Evolutionary conservation across 2,888 invertebrate genomes (phyloP).

Genomic region (Cataglyphis rosenhaueri): DNA sequence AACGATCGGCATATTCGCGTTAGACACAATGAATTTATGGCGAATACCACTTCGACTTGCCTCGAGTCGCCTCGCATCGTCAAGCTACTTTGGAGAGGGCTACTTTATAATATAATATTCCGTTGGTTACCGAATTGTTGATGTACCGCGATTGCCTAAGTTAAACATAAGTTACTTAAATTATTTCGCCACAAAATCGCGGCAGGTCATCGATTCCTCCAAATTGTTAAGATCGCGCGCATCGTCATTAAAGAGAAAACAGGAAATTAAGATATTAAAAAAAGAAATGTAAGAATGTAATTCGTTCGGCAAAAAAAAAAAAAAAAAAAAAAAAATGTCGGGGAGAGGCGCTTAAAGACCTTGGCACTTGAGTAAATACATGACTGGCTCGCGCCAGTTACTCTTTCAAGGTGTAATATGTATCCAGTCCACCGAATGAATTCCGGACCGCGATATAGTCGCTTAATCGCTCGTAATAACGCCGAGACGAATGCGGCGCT

Average conservation of each 20-base stretch:
- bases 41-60: slow-evolving; percentile 12
- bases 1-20: slow-evolving; percentile 44
- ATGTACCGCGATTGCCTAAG: background rate
- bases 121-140: slow-evolving; percentile 1
- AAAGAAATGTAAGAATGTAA: slow-evolving; percentile 57
- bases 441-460: slow-evolving; percentile 65
- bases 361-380: slow-evolving; percentile 69
- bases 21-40: slow-evolving; percentile 53
- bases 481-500: slow-evolving; percentile 74
- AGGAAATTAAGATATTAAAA: slow-evolving; percentile 65
- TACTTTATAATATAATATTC: slow-evolving; percentile 25
- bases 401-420: slow-evolving; percentile 73
- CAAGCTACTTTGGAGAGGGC: background rate
- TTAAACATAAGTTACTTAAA: background rate
- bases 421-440: slow-evolving; percentile 72
- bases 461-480: slow-evolving; percentile 79
- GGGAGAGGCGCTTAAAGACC: slow-evolving; percentile 66
- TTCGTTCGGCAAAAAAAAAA: slow-evolving; percentile 58
- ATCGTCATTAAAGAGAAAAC: slow-evolving; percentile 31
- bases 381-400: slow-evolving; percentile 68
- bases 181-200: background rate
- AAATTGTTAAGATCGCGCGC: background rate
- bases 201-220: background rate
- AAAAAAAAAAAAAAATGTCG: slow-evolving; percentile 56
- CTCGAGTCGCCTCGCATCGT: slow-evolving; percentile 7